Evolutionary conservation across 2,113 vertebrate species (phyloP), one percentile per base, ranked within the genome.

Genomic region (Hippocampus zosterae): DNA sequence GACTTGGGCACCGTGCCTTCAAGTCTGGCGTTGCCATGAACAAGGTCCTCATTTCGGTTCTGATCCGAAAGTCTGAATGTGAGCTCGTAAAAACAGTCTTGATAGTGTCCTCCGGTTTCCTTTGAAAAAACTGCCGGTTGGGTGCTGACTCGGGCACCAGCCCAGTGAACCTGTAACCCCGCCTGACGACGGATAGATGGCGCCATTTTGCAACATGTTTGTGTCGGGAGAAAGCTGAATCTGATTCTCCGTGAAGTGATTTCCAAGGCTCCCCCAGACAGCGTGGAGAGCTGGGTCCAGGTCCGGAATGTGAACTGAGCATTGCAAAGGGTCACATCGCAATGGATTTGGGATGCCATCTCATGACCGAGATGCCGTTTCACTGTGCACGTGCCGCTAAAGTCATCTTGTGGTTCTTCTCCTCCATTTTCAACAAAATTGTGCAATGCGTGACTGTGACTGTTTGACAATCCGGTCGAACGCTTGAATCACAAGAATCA

Each of bases 381-480:
- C 78, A 85, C 65, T 77, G 61, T 78, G 73, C 65, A 72, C 2
- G 0, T 63, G 73, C 57, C 72, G 73, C 77, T 77, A 46, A 71
- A 82, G 80, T 15, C 44, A 18, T 65, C 42, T 44, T 44, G 11
- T 44, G 10, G 8, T 69, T 84, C 78, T 75, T 86, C 85, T 78
- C 79, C 83, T 81, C 86, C 85, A 79, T 80, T 46, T 67, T 62
- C 61, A 33, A 50, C 25, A 21, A 23, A 42, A 1, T 9, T 41
- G 8, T 42, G 23, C 29, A 44, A 50, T 5, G 33, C 33, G 5
- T 37, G 33, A 37, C 33, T 5, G 33, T 33, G 4, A 33, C 29
- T 5, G 29, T 37, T 37, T 37, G 33, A 37, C 33, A 37, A 37
- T 37, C 33, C 33, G 33, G 33, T 37, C 33, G 5, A 37, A 6